These are phyloP conservation scores for Pluvianellus socialis DNA, from an alignment of 2,113 vertebrate genomes.

Conservation along the genomic window DNA sequence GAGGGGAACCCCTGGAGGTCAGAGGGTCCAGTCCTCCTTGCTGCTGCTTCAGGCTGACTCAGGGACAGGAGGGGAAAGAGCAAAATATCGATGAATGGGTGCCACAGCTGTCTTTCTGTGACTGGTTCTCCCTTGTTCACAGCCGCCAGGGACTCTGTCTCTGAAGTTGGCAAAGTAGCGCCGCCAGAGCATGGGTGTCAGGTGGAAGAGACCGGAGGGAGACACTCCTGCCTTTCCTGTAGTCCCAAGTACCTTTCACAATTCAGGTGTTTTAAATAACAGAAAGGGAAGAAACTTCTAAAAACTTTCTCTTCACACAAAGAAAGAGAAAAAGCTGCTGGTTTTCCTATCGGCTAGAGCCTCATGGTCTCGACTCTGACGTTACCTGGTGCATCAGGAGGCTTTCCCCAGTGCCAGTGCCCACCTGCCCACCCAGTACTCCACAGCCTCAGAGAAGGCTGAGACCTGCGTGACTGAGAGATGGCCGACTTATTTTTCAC, in stretches of 20 bases:
- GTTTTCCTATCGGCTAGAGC: not conserved
- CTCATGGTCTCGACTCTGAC: accelerated
- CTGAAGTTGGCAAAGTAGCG: accelerated
- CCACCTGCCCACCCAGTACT: not conserved
- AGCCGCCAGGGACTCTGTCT: not conserved
- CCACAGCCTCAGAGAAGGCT: not conserved
- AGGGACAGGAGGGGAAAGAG: not conserved
- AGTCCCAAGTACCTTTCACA: not conserved
- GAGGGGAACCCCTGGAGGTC: not conserved
- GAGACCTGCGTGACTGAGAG: not conserved
- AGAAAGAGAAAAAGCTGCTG: not conserved
- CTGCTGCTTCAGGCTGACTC: accelerated
- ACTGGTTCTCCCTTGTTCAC: not conserved
- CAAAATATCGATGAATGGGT: not conserved
- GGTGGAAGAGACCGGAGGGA: not conserved
- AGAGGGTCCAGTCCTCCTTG: not conserved
- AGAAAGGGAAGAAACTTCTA: not conserved
- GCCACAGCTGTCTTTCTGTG: accelerated
- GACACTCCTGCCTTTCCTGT: not conserved
- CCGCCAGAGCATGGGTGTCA: not conserved
- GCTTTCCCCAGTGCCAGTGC: not conserved
- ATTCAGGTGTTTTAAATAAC: not conserved
- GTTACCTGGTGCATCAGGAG: not conserved
- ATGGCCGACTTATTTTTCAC: constrained; percentile 25
- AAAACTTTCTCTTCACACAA: not conserved